A percentile compares a stretch with the other conserved stretches of the same genome.
phyloP scores from a whole-genome alignment of 2,888 invertebrate species.

The Elaeidobius kamerunicus region DNA sequence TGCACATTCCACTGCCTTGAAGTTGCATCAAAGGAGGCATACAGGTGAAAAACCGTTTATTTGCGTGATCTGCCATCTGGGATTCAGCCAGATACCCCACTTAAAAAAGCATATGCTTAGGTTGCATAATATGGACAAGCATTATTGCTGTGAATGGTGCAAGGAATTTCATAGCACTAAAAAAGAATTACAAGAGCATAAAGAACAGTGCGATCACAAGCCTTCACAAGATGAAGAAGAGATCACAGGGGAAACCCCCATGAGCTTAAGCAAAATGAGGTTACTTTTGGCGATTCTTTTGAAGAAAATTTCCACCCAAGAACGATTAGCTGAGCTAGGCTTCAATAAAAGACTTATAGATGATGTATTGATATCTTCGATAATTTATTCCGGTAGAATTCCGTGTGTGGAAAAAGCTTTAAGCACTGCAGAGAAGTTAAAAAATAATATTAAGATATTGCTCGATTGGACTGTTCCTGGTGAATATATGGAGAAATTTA shows the following conservation, averaged over 20 bases:
- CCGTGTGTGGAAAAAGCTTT: conserved; percentile 60
- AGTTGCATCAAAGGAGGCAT: conserved; percentile 77
- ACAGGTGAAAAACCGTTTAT: conserved; percentile 84
- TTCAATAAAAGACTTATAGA: conserved; percentile 73
- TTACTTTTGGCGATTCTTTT: conserved; percentile 75
- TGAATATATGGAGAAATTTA: conserved; percentile 72
- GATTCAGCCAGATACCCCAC: conserved; percentile 80
- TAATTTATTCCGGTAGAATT: conserved; percentile 68
- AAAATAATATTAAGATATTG: conserved; percentile 72
- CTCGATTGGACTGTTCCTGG: conserved; percentile 79
- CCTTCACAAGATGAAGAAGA: conserved; percentile 36
- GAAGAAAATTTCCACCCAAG: conserved; percentile 79
- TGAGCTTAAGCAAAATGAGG: conserved; percentile 72
- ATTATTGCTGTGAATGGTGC: conserved; percentile 74
- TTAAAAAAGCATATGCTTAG: conserved; percentile 86
- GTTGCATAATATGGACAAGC: conserved; percentile 75
- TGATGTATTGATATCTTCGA: conserved; percentile 74
- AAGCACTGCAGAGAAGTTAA: conserved; percentile 62
- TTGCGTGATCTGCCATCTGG: conserved; percentile 66
- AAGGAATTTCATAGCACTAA: conserved; percentile 73
- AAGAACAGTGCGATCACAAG: conserved; percentile 44
- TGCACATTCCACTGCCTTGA: conserved; percentile 80
- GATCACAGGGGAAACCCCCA: conserved; percentile 50
- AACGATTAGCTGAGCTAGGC: conserved; percentile 73
- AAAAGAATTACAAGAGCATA: conserved; percentile 66